Evolutionary conservation across 2,888 invertebrate genomes (phyloP).

Genomic region (Calliphora vomitoria): DNA sequence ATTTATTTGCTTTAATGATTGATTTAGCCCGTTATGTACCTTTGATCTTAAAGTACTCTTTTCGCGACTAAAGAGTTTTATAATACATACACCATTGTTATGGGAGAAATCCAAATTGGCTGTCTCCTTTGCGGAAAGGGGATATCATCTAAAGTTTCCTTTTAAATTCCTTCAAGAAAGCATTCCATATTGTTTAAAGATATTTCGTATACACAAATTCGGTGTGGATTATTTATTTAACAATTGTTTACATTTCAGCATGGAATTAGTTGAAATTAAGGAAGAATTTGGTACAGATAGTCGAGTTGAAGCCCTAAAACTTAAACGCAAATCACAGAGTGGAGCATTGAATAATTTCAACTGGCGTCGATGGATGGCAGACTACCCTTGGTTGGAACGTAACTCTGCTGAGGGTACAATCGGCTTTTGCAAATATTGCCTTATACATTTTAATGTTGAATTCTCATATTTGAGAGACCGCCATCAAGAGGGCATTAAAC

Average conservation of each 20-base stretch:
- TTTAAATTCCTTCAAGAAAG: too few relatives aligned
- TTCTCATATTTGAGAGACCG: constrained; percentile 79
- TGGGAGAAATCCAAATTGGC: too few relatives aligned
- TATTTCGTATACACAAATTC: too few relatives aligned
- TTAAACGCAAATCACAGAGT: constrained; percentile 76
- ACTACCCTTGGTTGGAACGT: constrained; percentile 78
- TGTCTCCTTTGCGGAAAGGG: too few relatives aligned
- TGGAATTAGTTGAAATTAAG: constrained; percentile 75
- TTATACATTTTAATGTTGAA: constrained; percentile 78
- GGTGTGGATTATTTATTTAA: background rate
- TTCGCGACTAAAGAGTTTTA: too few relatives aligned
- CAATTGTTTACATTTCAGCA: constrained; percentile 41
- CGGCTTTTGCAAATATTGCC: constrained; percentile 79
- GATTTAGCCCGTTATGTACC: too few relatives aligned
- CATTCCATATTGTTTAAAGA: too few relatives aligned
- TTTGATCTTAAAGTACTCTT: too few relatives aligned
- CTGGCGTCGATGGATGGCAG: constrained; percentile 79
- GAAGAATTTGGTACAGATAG: constrained; percentile 79
- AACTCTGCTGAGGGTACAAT: constrained; percentile 74
- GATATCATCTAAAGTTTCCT: too few relatives aligned
- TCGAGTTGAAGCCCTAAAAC: constrained; percentile 76
- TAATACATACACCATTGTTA: too few relatives aligned
- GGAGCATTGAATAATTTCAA: constrained; percentile 79
- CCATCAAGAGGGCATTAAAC: constrained; percentile 77
- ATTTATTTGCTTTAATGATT: too few relatives aligned